Percentiles rank a stretch among this genome's conserved stretches.
Evolutionary conservation across 1,140 invertebrate genomes (phyloP).

Genomic region (Drosophila orosa): DNA sequence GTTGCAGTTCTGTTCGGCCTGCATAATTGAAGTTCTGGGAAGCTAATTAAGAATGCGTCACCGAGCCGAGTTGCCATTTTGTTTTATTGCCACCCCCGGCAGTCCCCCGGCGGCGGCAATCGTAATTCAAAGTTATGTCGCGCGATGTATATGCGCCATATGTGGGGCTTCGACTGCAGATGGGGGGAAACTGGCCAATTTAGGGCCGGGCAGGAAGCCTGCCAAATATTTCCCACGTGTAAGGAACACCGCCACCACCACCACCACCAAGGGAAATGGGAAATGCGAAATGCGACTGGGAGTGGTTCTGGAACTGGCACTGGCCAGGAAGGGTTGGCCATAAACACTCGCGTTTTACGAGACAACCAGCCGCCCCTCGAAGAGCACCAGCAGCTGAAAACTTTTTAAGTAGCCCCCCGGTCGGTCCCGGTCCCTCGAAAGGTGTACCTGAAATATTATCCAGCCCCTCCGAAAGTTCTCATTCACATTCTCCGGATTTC

Average conservation of each 20-base stretch:
- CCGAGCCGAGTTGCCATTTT: slow-evolving; percentile 37
- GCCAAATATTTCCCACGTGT: slow-evolving; percentile 64
- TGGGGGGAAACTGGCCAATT: slow-evolving; percentile 21
- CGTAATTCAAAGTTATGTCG: slow-evolving; percentile 45
- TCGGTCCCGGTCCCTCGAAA: slow-evolving; percentile 15
- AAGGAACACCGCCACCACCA: slow-evolving; percentile 35
- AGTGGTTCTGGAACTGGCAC: slow-evolving; percentile 1
- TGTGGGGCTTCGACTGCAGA: slow-evolving; percentile 39
- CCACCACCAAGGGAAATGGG: no score
- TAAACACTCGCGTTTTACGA: slow-evolving; percentile 70
- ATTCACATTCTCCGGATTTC: slow-evolving; percentile 22
- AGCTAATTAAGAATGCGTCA: slow-evolving; percentile 49
- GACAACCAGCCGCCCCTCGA: slow-evolving; percentile 42
- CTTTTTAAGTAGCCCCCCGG: slow-evolving; percentile 67
- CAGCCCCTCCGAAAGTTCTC: slow-evolving; percentile 31
- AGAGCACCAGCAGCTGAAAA: slow-evolving; percentile 43
- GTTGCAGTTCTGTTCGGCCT: slow-evolving; percentile 14
- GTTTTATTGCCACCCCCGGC: slow-evolving; percentile 23
- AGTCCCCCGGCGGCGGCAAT: background rate
- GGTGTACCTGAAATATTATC: slow-evolving; percentile 67
- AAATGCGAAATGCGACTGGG: slow-evolving; percentile 24
- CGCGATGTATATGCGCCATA: slow-evolving; percentile 9
- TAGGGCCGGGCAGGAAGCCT: slow-evolving; percentile 52
- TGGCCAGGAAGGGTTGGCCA: slow-evolving; percentile 60
- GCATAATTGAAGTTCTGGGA: slow-evolving; percentile 18